Conservation (phyloP, 2,888 invertebrate species). For the Lomographa bimaculata region DNA sequence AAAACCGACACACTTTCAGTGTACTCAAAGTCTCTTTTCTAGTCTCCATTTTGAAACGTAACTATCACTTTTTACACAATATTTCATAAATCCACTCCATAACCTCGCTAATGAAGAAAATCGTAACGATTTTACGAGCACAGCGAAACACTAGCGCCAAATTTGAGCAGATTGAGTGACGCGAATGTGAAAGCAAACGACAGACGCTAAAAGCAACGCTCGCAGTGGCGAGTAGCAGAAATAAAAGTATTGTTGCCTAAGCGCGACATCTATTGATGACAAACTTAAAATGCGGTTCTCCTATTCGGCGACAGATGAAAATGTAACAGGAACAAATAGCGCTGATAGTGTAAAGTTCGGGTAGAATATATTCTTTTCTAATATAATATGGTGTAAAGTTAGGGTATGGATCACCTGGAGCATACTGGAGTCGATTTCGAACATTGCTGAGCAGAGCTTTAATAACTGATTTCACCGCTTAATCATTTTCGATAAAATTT, state of each 20-base stretch:
- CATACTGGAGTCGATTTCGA: too few species aligned
- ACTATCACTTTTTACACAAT: constrained; percentile 27
- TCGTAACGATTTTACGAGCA: constrained; percentile 28
- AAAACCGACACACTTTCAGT: constrained; percentile 89
- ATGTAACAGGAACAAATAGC: too few species aligned
- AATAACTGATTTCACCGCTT: too few species aligned
- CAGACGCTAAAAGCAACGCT: constrained; percentile 43
- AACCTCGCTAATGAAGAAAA: constrained; percentile 49
- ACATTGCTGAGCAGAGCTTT: too few species aligned
- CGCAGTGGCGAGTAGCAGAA: constrained; percentile 35
- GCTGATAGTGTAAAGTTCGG: too few species aligned
- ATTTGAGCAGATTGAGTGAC: constrained; percentile 3
- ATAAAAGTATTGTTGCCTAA: constrained; percentile 16
- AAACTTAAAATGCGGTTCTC: too few species aligned
- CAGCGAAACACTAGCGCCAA: constrained; percentile 50
- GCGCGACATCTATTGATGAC: too few species aligned
- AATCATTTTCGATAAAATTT: too few species aligned
- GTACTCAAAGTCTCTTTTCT: constrained; percentile 84
- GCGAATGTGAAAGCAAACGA: constrained; percentile 24
- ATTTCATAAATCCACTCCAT: constrained; percentile 45
- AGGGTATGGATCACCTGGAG: too few species aligned
- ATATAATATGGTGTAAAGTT: too few species aligned
- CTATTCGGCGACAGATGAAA: too few species aligned
- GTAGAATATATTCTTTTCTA: too few species aligned
- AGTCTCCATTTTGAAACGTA: constrained; percentile 78